Evolutionary conservation across 1,140 invertebrate species (phyloP).

Genomic region (Drosophila kikkawai): DNA sequence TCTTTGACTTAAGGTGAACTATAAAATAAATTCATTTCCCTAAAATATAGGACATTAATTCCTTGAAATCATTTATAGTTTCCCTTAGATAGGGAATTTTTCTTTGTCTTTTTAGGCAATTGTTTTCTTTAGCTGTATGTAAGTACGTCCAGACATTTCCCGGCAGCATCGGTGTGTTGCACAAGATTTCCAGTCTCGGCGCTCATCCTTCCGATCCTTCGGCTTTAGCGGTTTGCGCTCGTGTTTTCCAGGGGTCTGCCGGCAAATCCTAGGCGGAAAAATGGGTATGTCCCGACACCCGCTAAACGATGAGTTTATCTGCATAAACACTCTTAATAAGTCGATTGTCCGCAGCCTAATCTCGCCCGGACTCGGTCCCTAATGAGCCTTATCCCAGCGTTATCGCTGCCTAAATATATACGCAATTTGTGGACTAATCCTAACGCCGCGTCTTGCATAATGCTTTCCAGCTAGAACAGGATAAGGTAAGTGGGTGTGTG

Average conservation of each 20-base stretch:
- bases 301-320: constrained; percentile 84
- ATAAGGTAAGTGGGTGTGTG: constrained; percentile 3
- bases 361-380: constrained; percentile 45
- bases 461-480: constrained; percentile 13
- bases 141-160: constrained; percentile 25
- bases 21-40: neutral
- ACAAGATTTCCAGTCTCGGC: constrained; percentile 47
- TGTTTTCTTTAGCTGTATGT: constrained; percentile 8
- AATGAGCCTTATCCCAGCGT: constrained; percentile 57
- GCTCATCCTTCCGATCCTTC: constrained; percentile 28
- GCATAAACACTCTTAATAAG: constrained; percentile 83
- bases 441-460: constrained; percentile 74
- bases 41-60: neutral
- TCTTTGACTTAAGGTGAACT: neutral
- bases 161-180: constrained; percentile 35
- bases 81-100: neutral
- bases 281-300: constrained; percentile 82
- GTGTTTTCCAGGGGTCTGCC: constrained; percentile 63
- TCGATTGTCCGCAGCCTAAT: constrained; percentile 72
- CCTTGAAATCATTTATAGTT: neutral
- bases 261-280: constrained; percentile 71
- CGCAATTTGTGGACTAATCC: constrained; percentile 68
- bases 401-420: constrained; percentile 58
- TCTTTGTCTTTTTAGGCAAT: constrained; percentile 10
- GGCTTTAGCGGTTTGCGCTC: constrained; percentile 41